Conservation (phyloP, 1,140 invertebrate genomes). For the Papilio helenus region DNA sequence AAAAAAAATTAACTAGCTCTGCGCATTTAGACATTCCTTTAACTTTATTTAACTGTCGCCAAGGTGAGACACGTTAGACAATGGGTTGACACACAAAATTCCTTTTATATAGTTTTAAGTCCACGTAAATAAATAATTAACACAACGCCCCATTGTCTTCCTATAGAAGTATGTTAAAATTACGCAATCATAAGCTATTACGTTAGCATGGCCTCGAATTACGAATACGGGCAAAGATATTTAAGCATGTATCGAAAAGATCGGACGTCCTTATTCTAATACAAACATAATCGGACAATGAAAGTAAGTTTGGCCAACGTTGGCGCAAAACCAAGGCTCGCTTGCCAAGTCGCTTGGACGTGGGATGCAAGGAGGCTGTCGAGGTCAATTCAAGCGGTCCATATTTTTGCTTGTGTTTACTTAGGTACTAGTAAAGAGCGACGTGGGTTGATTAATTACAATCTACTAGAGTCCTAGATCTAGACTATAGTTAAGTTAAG, state of each 20-base stretch:
- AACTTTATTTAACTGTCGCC: neutral
- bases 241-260: slow-evolving; percentile 11
- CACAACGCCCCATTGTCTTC: neutral
- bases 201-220: slow-evolving; percentile 19
- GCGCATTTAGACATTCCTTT: too few species aligned
- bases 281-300: slow-evolving; percentile 61
- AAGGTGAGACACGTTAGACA: neutral
- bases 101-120: neutral
- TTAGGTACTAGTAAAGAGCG: slow-evolving; percentile 17
- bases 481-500: neutral
- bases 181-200: slow-evolving; percentile 18
- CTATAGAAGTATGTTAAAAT: slow-evolving; percentile 7
- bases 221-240: slow-evolving; percentile 16
- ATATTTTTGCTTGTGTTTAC: slow-evolving; percentile 30
- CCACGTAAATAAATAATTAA: neutral
- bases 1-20: too few species aligned
- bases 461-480: neutral
- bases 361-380: slow-evolving; percentile 62
- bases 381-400: slow-evolving; percentile 49
- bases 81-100: neutral
- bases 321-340: slow-evolving; percentile 67
- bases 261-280: slow-evolving; percentile 56
- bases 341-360: slow-evolving; percentile 57
- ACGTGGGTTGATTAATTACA: slow-evolving; percentile 11
- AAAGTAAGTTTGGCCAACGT: slow-evolving; percentile 63